Evolutionary conservation across 2,113 vertebrate genomes (phyloP).

Genomic region (Salvelinus namaycush): DNA sequence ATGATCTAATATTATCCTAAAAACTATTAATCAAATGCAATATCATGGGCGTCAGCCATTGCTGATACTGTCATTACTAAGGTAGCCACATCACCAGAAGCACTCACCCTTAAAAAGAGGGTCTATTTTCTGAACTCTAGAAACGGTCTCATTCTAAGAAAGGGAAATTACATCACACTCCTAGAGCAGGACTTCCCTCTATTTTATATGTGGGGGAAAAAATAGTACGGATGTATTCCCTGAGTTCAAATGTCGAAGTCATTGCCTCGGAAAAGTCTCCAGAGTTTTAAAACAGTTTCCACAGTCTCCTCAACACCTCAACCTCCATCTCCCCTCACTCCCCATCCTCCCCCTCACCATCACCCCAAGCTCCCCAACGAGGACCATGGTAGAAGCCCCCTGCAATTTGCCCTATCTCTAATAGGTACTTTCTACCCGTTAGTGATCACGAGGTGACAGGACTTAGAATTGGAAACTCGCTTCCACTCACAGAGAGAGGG

Average conservation of each 20-base stretch:
- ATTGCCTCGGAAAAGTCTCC: slow-evolving; percentile 30
- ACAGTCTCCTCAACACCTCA: not conserved
- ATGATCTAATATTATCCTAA: slow-evolving; percentile 43
- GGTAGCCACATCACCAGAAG: slow-evolving; percentile 2
- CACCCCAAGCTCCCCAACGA: slow-evolving; percentile 58
- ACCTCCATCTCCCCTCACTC: slow-evolving; percentile 18
- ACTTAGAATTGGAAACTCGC: slow-evolving; percentile 73
- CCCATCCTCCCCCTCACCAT: slow-evolving; percentile 44
- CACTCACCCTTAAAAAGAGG: slow-evolving; percentile 34
- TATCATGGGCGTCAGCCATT: slow-evolving; percentile 43
- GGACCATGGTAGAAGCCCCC: slow-evolving; percentile 54
- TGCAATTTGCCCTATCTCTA: slow-evolving; percentile 67
- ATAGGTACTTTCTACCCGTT: slow-evolving; percentile 68
- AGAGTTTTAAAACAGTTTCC: slow-evolving; percentile 31
- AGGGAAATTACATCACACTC: slow-evolving; percentile 41
- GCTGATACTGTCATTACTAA: slow-evolving; percentile 42
- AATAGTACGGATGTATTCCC: slow-evolving; percentile 8
- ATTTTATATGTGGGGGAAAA: not conserved
- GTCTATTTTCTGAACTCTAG: slow-evolving; percentile 52
- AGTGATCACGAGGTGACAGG: slow-evolving; percentile 74
- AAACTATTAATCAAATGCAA: slow-evolving; percentile 48
- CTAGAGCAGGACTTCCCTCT: slow-evolving; percentile 24
- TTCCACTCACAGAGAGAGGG: slow-evolving; percentile 60
- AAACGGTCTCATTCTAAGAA: slow-evolving; percentile 44
- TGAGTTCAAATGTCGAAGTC: slow-evolving; percentile 10